Base-by-base conservation (phyloP, 2,888 invertebrate species). In the Asteroscopus sphinx region DNA sequence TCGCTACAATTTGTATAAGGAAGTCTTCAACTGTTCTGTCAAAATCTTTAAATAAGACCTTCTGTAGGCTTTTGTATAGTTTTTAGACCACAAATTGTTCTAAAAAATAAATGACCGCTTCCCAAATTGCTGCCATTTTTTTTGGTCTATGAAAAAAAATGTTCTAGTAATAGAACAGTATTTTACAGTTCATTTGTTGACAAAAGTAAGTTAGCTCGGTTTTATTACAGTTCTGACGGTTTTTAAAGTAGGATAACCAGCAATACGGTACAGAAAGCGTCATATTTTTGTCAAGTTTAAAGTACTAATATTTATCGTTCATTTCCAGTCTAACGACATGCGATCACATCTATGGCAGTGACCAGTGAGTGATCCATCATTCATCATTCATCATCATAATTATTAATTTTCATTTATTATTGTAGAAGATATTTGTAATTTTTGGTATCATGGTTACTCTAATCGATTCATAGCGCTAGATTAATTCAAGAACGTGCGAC, bases 1-100 rank as follows among this genome's bases (percentile, higher is more conserved):
- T 55, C 32, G 26, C 37, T 64, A 30, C 41, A 39, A 65, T 56
- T 60, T 59, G 15, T 55, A 52, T 40, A 41, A 62, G 75, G 64
- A 71, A 75, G 53, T 51, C 44, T 60, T 64, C 8, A 25, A 45
- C 25, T 9, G n/a, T 13, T 42, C 13, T 26, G 41, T 17, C 30
- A 45, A 40, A 65, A 49, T 46, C 13, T 39, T 63, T 30, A 2
- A 25, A 53, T 21, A 30, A 28, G 40, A 58, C 44, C 51, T 66
- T n/a, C n/a, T n/a, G n/a, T 54, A 53, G 35, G 0, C 46, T 49
- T 49, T 56, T 63, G 58, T 73, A 37, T 16, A 15, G 15, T 65
- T 41, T 55, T 57, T 21, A 30, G 12, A 52, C 12, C 7, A 33
- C 30, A 35, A 1, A 46, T 30, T 39, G 33, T 33, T 54, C 33